Evolutionary conservation across 64 coral and sea anemone species (phyloP).

Genomic region (Dendrophyllia cribrosa): DNA sequence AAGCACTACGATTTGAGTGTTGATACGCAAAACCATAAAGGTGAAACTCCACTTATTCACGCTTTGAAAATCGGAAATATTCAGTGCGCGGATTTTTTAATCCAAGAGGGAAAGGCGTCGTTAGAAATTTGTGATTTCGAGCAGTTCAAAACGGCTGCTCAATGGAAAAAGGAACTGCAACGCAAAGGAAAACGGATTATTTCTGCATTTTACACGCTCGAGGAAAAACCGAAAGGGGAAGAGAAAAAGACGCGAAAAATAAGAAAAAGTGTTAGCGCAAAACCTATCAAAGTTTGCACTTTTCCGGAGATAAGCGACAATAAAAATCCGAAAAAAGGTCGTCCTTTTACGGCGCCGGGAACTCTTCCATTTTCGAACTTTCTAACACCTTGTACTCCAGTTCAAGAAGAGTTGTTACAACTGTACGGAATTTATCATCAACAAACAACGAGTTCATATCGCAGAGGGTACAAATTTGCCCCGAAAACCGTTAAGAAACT

Average conservation of each 20-base stretch:
- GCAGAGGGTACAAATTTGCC: conserved; percentile 62
- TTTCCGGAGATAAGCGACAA: not conserved
- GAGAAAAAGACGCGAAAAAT: not conserved
- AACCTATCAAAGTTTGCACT: not conserved
- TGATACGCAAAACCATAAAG: conserved; percentile 67
- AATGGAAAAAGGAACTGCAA: conserved; percentile 63
- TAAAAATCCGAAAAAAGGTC: not conserved
- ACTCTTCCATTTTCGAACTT: not conserved
- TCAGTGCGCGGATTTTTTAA: conserved; percentile 64
- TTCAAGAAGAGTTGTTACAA: conserved; percentile 55
- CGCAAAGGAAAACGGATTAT: conserved; percentile 6
- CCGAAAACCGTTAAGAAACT: conserved; percentile 9
- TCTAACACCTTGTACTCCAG: conserved; percentile 41
- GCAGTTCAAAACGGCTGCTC: conserved; percentile 56
- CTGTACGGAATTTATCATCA: conserved; percentile 80
- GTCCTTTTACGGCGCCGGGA: conserved; percentile 29
- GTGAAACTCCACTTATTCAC: conserved; percentile 85
- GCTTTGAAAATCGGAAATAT: conserved; percentile 71
- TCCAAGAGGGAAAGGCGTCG: conserved; percentile 78
- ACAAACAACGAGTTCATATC: conserved; percentile 77
- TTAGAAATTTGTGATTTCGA: conserved; percentile 68
- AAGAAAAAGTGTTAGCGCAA: conserved; percentile 4
- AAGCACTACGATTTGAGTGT: conserved; percentile 66
- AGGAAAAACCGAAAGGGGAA: not conserved
- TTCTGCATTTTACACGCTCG: not conserved